These are phyloP conservation scores for Nylanderia fulva DNA, from an alignment of 1,140 invertebrate species.

Conservation along the genomic window DNA sequence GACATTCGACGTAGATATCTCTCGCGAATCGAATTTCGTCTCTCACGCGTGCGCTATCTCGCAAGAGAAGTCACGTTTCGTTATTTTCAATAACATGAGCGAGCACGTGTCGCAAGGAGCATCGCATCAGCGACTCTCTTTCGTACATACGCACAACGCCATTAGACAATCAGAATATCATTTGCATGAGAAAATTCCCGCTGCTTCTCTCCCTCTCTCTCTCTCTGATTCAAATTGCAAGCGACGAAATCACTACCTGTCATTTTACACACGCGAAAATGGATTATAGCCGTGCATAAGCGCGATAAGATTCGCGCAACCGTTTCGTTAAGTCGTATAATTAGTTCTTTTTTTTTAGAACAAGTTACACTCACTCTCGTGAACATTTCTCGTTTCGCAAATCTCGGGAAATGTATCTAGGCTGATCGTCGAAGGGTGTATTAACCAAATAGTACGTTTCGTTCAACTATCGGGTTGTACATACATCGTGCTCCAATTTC, in stretches of 20 bases:
- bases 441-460: not conserved
- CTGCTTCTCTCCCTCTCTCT: no score
- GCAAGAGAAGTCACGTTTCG: conserved; percentile 4
- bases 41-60: conserved; percentile 31
- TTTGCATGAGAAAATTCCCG: not conserved
- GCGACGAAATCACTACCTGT: not conserved
- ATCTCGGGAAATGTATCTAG: not conserved
- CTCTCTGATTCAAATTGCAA: conserved; percentile 17
- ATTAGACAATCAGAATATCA: conserved; percentile 14
- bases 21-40: not conserved
- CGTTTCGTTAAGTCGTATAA: not conserved
- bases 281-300: not conserved
- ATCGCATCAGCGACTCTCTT: conserved; percentile 17
- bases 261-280: not conserved
- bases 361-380: not conserved
- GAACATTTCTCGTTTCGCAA: not conserved
- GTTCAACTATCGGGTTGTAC: conserved; percentile 18
- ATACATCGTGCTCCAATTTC: conserved; percentile 35
- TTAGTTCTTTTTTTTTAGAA: not conserved
- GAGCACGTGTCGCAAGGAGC: not conserved
- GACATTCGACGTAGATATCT: not conserved
- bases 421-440: not conserved
- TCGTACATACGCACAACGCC: not conserved
- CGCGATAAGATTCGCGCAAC: not conserved
- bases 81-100: conserved; percentile 16